phyloP scores from a whole-genome alignment of 2,113 vertebrate species.

The Sinocyclocheilus rhinocerous region DNA sequence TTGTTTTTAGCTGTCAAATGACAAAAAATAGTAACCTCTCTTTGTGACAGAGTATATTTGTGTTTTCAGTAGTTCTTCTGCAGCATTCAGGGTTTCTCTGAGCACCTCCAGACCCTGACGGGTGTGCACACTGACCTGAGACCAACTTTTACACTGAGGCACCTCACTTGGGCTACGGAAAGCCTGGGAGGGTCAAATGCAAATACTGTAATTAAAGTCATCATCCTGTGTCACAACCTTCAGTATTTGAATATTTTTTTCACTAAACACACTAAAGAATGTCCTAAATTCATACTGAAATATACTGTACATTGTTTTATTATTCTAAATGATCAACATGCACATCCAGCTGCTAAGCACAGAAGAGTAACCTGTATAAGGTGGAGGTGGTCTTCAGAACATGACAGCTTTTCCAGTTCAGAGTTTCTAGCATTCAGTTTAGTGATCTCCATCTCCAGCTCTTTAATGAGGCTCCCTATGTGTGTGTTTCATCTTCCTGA shows the following conservation, averaged over 20 bases:
- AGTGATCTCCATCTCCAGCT: slow-evolving; percentile 49
- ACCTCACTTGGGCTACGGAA: slow-evolving; percentile 6
- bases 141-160: slow-evolving; percentile 42
- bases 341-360: background rate
- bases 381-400: slow-evolving; percentile 50
- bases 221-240: background rate
- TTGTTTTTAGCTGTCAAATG: background rate
- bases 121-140: slow-evolving; percentile 29
- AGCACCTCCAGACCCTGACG: slow-evolving; percentile 37
- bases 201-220: background rate
- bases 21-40: slow-evolving; percentile 40
- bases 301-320: background rate
- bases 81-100: slow-evolving; percentile 19
- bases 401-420: slow-evolving; percentile 46
- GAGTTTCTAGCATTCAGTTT: slow-evolving; percentile 39
- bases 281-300: background rate
- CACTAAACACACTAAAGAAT: background rate
- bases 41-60: slow-evolving; percentile 32
- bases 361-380: slow-evolving; percentile 48
- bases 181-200: slow-evolving; percentile 12
- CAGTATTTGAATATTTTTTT: background rate
- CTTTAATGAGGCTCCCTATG: slow-evolving; percentile 45
- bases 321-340: background rate
- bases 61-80: slow-evolving; percentile 37
- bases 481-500: slow-evolving; percentile 34